Evolutionary conservation across 2,888 invertebrate genomes (phyloP).

Genomic region (Acrocera orbiculus): DNA sequence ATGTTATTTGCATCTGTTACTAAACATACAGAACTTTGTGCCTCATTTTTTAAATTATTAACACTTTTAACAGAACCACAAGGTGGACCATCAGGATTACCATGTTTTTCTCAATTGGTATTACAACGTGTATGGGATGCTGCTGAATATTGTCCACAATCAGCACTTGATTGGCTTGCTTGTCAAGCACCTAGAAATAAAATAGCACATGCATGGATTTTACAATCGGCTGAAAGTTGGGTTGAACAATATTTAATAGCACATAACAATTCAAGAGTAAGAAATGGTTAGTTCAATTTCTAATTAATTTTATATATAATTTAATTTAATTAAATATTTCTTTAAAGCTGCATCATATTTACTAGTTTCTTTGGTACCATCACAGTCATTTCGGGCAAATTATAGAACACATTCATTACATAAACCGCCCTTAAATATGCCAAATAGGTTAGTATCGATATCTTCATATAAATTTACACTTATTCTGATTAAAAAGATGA

Average conservation of each 20-base stretch:
- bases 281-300: slow-evolving; percentile 60
- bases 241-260: slow-evolving; percentile 75
- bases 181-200: slow-evolving; percentile 73
- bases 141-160: slow-evolving; percentile 79
- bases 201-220: slow-evolving; percentile 76
- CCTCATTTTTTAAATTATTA: slow-evolving; percentile 82
- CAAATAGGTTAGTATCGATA: slow-evolving; percentile 24
- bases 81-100: slow-evolving; percentile 58
- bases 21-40: slow-evolving; percentile 74
- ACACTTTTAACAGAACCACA: slow-evolving; percentile 74
- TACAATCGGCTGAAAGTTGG: slow-evolving; percentile 86
- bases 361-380: slow-evolving; percentile 78
- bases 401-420: slow-evolving; percentile 44
- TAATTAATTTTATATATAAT: slow-evolving; percentile 5
- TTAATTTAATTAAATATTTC: neutral
- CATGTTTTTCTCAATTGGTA: slow-evolving; percentile 80
- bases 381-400: slow-evolving; percentile 74
- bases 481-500: too few species aligned
- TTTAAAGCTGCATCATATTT: slow-evolving; percentile 66
- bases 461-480: too few species aligned
- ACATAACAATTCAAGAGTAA: slow-evolving; percentile 68
- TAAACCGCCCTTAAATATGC: slow-evolving; percentile 21
- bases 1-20: slow-evolving; percentile 85
- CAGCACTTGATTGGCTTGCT: slow-evolving; percentile 83
- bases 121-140: slow-evolving; percentile 78